Evolutionary conservation across 2,888 invertebrate genomes (phyloP), one percentile per base, ranked within the genome.

Genomic region (Cabera pusaria): DNA sequence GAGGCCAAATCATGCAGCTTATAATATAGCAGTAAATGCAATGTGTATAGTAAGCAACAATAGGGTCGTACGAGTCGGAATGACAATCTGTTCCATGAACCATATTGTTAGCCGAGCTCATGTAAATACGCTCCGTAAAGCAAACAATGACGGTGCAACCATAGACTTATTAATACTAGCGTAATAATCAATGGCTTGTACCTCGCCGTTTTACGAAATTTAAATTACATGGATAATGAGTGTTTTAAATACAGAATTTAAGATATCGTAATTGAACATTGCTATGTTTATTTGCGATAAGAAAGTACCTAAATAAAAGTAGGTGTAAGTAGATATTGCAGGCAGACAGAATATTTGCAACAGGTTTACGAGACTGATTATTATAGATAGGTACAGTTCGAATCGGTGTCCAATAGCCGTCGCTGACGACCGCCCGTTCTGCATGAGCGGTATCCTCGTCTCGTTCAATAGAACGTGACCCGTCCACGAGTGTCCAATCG

Each of bases 401-500:
- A 41, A 39, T 37, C 50, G 37, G 40, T 44, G 31, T 33, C 34
- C 12, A 28, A 35, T 33, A 48, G 41, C 46, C 46, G 52, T 34
- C 40, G 52, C 41, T 52, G 53, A 35, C 31, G 48, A 38, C 48
- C 55, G 49, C 48, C 47, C 64, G 84, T 82, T 77, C 68, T 72
- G 84, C 84, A 71, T 77, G 76, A 78, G 52, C 56, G 69, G 52
- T 62, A 75, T 72, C 82, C 76, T 78, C 72, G 78, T 52, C 64
- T 71, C 47, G 66, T 59, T 73, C 82, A 81, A 66, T 72, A 67
- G 66, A 70, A 76, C 84, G 85, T 85, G 80, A 85, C 78, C 59
- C 52, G 62, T 59, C 59, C 66, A 68, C 64, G 51, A 75, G 72
- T 69, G 69, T 70, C 70, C 72, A 67, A 67, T 70, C 57, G 32